Conservation (phyloP, 2,113 vertebrate species). For the Solea senegalensis region DNA sequence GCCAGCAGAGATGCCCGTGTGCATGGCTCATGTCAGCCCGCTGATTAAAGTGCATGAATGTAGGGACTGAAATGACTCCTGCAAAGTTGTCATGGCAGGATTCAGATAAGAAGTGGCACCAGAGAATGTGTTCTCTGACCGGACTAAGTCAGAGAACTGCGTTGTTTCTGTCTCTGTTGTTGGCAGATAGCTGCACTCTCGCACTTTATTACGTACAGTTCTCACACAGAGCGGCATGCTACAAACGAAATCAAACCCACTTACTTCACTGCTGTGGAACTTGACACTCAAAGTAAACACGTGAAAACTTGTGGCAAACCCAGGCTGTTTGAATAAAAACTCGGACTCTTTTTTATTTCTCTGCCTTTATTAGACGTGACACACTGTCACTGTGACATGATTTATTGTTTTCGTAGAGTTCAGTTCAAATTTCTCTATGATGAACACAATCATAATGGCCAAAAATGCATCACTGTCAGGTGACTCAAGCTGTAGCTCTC, state of each 20-base stretch:
- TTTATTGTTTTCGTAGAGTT: background rate
- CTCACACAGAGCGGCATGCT: constrained; percentile 21
- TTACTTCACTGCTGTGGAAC: constrained; percentile 8
- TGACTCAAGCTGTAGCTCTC: constrained; percentile 31
- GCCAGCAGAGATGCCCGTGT: background rate
- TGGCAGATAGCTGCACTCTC: constrained; percentile 29
- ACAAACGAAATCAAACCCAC: constrained; percentile 26
- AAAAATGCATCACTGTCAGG: constrained; percentile 39
- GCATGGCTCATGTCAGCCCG: constrained; percentile 13
- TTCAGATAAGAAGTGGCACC: constrained; percentile 33
- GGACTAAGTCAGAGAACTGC: constrained; percentile 5
- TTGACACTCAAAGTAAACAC: constrained; percentile 13
- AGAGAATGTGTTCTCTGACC: constrained; percentile 27
- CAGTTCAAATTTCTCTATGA: background rate
- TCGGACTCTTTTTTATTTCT: background rate
- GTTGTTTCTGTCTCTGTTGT: constrained; percentile 19
- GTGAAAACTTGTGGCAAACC: no score
- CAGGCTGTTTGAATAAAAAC: background rate
- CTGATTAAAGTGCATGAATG: constrained; percentile 53
- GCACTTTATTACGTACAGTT: constrained; percentile 11
- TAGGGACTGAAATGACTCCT: constrained; percentile 39
- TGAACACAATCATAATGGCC: background rate
- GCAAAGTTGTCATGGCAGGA: constrained; percentile 20
- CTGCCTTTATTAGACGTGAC: background rate
- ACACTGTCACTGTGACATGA: background rate